Base-by-base conservation (phyloP, 35 echinoderm and acorn worm genomes). In the Acanthaster planci region DNA sequence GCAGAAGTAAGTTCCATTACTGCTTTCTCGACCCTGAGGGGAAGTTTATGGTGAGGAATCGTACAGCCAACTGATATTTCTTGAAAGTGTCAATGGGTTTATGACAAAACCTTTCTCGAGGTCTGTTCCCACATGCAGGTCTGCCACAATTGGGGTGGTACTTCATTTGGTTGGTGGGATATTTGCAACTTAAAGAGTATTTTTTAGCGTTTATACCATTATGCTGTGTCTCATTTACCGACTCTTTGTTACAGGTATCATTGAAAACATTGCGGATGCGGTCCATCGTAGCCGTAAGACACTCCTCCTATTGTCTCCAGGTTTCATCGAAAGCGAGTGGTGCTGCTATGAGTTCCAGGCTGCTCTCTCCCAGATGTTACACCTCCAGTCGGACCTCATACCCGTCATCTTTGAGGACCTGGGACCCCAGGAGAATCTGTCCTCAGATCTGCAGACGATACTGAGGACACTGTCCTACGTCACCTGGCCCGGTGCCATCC, bases 251-350 rank as follows among this genome's bases (percentile, higher is more conserved):
- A 5, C 23, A 86, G 84, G 67, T 34, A 86, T 86, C 34, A 76
- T 77, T 12, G 68, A 86, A 15, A 86, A 86, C 31, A 86, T 86
- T 7, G 10, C 52, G 10, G 68, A 77, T 52, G 68, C 84, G 0
- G 54, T 86, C 21, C 29, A n/a, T 27, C 75, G 77, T 10, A 86
- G 84, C 21, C 68, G 51, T 14, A 76, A 52, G 42, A 86, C 75
- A 1, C 75, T 86, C 5, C 67, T 86, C 47, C 67, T 86, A 21
- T 44, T 86, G 55, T 77, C 84, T 1, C 84, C 84, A 0, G 84
- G 42, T 5, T 86, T 86, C 77, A 47, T 78, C 29, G 47, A 86
- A 47, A 86, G 84, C 52, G 38, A 35, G 23, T 86, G 84, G 84
- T 86, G 84, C 51, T 34, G 31, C 17, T 86, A 21, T 23, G 84